A percentile compares a stretch with the other conserved stretches of the same genome.
Conservation (phyloP, 2,113 vertebrate species). For the Sardina pilchardus region DNA sequence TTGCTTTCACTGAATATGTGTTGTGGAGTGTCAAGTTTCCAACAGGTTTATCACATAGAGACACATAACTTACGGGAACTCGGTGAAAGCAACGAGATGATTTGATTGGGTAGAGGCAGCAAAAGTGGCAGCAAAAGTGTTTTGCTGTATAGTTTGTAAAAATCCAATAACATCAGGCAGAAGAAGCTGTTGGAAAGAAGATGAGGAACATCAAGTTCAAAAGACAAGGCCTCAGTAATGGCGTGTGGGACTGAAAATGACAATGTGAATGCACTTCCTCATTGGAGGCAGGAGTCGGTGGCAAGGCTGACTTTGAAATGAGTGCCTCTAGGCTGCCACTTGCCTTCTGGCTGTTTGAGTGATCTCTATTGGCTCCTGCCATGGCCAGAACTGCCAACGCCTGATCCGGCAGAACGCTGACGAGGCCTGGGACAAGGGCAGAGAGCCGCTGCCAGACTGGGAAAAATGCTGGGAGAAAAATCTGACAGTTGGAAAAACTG, state of each 20-base stretch:
- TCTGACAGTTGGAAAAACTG: slow-evolving; percentile 18
- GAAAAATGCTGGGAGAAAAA: slow-evolving; percentile 3
- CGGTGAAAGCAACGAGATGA: no score
- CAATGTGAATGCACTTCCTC: neutral
- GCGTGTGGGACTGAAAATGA: neutral
- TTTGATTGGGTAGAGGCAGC: no score
- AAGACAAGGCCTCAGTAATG: neutral
- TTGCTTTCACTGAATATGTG: no score
- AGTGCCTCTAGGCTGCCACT: slow-evolving; percentile 63
- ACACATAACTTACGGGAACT: no score
- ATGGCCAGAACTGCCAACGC: slow-evolving; percentile 47
- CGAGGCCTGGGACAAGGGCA: slow-evolving; percentile 14
- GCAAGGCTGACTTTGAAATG: slow-evolving; percentile 55
- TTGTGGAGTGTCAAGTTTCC: no score
- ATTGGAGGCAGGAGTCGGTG: neutral
- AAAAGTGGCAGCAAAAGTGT: neutral
- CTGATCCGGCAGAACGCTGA: slow-evolving; percentile 23
- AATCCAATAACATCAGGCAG: neutral
- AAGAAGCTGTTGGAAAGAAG: neutral
- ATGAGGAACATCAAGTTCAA: neutral
- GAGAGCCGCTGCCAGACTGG: neutral
- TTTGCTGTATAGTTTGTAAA: neutral
- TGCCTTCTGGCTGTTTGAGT: slow-evolving; percentile 62
- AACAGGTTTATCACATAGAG: no score
- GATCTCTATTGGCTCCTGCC: slow-evolving; percentile 63